Base-by-base conservation (phyloP, 2,113 vertebrate species). In the Hydropotes inermis region DNA sequence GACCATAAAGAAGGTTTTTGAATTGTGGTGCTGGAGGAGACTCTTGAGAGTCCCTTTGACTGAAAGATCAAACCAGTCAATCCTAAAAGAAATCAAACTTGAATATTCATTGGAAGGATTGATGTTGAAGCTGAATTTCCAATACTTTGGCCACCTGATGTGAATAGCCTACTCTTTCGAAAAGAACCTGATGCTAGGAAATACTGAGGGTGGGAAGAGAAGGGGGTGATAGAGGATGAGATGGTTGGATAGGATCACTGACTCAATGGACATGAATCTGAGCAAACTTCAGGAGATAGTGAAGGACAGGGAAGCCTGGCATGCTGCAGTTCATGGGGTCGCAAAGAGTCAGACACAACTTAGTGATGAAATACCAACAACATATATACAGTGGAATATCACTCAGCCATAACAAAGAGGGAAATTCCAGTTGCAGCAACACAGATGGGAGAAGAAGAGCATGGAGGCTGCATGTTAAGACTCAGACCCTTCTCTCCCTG, bases 401-500 rank as follows among this genome's bases (percentile, higher is more conserved):
- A 82, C 47, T n/a, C 47, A 36, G 79, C 33, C 50, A 14, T 52
- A 54, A 82, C 47, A n/a, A 82, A 54, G 47, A 82, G 52, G 4
- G 17, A n/a, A 52, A 54, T 79, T 33, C 11, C 47, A 36, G 33
- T 15, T 25, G 50, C 30, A 2, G 50, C 19, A 36, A 82, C 79
- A 54, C 0, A 2, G 79, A 82, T 36, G 50, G 19, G 0, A 14
- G 36, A 54, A 23, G 57, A 0, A 16, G 45, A 43, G 23, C 23
- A 1, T 0, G 1, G 57, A 43, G 43, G 28, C 3, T 60, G 2
- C 21, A 1, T 11, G 9, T 30, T 23, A 4, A 4, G 36, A 6
- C 43, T 61, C 52, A 0, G 58, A 33, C 15, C 2, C 76, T 55
- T 61, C 43, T 36, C 74, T 61, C 19, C 17, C 33, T 70, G 21